phyloP scores from a whole-genome alignment of 30 jellyfish, hydroid and myxozoan species.

The Mastigias papua region DNA sequence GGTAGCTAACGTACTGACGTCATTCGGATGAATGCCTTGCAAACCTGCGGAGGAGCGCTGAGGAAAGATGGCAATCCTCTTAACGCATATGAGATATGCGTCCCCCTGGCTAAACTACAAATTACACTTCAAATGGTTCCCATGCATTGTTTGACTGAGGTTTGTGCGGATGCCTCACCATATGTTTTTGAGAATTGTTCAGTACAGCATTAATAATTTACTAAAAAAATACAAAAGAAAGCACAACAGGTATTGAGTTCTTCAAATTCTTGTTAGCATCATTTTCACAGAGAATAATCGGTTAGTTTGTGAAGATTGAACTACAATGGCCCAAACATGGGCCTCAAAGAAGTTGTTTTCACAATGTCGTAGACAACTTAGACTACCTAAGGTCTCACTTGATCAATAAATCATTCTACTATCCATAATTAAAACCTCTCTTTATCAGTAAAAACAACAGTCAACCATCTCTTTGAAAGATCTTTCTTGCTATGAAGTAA shows the following conservation, averaged over 20 bases:
- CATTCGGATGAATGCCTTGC: no score
- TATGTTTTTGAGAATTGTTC: conserved; percentile 14
- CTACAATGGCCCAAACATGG: background rate
- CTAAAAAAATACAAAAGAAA: background rate
- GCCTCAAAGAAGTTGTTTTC: background rate
- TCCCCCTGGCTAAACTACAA: background rate
- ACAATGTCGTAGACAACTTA: background rate
- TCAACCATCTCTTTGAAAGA: no score
- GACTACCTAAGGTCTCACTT: background rate
- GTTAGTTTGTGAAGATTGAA: background rate
- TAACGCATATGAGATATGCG: background rate
- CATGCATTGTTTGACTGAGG: background rate
- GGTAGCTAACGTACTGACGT: no score
- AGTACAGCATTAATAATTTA: background rate
- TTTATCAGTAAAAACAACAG: no score
- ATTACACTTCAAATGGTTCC: background rate
- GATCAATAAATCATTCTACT: background rate
- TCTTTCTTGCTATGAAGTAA: no score
- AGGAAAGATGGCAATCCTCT: background rate
- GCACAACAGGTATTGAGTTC: conserved; percentile 25
- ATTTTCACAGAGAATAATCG: background rate
- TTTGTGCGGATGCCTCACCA: conserved; percentile 3
- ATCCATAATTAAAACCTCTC: background rate
- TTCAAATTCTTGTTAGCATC: conserved; percentile 18
- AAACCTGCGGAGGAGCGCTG: no score